Evolutionary conservation across 2,113 vertebrate genomes (phyloP), one percentile per base, ranked within the genome.

Genomic region (Gadus macrocephalus): DNA sequence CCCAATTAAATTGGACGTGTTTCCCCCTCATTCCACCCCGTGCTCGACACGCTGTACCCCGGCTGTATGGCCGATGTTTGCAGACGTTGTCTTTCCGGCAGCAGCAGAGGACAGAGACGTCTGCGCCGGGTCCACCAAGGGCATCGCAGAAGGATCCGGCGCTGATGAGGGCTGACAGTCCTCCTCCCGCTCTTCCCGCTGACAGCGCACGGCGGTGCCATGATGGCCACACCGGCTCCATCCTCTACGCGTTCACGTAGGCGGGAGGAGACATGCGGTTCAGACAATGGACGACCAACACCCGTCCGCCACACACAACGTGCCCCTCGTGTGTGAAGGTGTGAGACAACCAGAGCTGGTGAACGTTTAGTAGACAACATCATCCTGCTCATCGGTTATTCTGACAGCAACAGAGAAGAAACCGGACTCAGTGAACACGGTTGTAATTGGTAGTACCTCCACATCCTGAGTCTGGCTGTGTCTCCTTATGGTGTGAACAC

Each of bases 101-200:
- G 42, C 53, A 64, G 64, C 68, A 35, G 63, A 58, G 62, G 68
- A 72, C 73, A 38, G 75, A 70, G 75, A 70, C 78, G 62, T 70
- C n/a, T 72, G 81, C 78, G 68, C 71, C 71, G 78, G 83, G 77
- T 81, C 67, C 73, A 80, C 80, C 75, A 75, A 71, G 59, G 78
- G 75, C 75, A 72, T 77, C 62, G 80, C 27, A 66, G 78, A 79
- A 2, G 42, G 8, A 14, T 49, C 42, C 12, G 82, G 81, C 62
- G 83, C 79, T 90, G 77, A 90, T 89, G 68, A 79, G 83, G 83
- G 78, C 84, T 88, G 89, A 84, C 87, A 88, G 83, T 81, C 77
- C 83, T 88, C 25, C 25, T 25, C 25, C 25, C 25, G 25, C 25
- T 14, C 8, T 84, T 79, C 28, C 75, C 76, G 22, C 81, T 86